Percentiles rank a stretch among this genome's conserved stretches.
These are phyloP conservation scores for Micropoecilia bifurca DNA, from an alignment of 2,797 vertebrate genomes.

Conservation along the genomic window DNA sequence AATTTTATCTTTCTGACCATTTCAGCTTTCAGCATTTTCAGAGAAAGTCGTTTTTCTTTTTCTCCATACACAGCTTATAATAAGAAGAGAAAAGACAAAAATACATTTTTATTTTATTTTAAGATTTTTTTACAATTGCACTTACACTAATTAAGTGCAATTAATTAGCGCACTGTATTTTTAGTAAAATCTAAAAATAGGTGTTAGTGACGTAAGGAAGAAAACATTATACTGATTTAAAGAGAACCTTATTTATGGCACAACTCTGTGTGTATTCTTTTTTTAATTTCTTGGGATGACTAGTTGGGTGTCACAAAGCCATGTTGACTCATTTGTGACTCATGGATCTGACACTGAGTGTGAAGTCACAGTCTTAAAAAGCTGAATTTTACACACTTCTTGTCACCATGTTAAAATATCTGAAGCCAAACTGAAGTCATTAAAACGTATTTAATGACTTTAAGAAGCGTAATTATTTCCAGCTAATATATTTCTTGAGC, in stretches of 20 bases:
- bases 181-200: not conserved
- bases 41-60: not conserved
- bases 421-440: too few species aligned
- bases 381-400: not conserved
- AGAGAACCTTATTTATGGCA: not conserved
- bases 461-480: constrained; percentile 55
- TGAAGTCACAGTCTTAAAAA: not conserved
- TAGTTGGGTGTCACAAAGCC: not conserved
- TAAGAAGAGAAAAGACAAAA: not conserved
- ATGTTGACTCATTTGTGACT: constrained; percentile 14
- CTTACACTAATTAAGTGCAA: too few species aligned
- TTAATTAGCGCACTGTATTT: not conserved
- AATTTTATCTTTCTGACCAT: not conserved
- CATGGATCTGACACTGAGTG: not conserved
- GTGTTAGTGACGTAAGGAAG: not conserved
- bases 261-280: not conserved
- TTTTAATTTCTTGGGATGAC: not conserved
- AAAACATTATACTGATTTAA: not conserved
- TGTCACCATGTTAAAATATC: not conserved
- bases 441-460: constrained; percentile 47
- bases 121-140: not conserved
- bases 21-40: not conserved
- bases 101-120: not conserved
- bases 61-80: not conserved
- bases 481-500: constrained; percentile 45